Evolutionary conservation across 1,140 invertebrate genomes (phyloP).

Genomic region (Drosophila erecta): DNA sequence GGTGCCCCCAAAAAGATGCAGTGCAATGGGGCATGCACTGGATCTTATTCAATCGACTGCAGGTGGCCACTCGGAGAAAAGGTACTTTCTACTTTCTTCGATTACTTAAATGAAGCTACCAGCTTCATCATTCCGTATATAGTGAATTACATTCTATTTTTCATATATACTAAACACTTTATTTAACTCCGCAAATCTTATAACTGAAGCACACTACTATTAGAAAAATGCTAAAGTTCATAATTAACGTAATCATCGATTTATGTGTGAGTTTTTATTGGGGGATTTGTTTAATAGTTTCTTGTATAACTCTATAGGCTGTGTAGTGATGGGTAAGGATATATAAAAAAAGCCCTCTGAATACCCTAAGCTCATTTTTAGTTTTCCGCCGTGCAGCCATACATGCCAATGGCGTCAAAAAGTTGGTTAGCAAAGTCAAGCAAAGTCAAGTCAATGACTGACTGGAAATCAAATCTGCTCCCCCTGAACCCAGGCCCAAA

Average conservation of each 20-base stretch:
- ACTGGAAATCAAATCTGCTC: slow-evolving; percentile 48
- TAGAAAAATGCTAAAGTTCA: too few relatives aligned
- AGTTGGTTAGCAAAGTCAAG: slow-evolving; percentile 43
- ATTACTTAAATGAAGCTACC: neutral
- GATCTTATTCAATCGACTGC: slow-evolving; percentile 52
- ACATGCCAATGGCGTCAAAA: slow-evolving; percentile 23
- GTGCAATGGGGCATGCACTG: slow-evolving; percentile 7
- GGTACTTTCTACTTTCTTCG: neutral
- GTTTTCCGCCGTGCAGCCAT: slow-evolving; percentile 20
- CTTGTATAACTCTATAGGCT: neutral
- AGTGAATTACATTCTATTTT: too few relatives aligned
- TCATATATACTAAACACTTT: too few relatives aligned
- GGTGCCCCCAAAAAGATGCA: slow-evolving; percentile 12
- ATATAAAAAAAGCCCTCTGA: neutral
- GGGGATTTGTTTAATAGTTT: neutral
- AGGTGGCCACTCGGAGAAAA: slow-evolving; percentile 33
- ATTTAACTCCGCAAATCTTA: too few relatives aligned
- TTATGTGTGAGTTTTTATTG: neutral
- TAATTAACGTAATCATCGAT: neutral
- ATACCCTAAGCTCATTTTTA: slow-evolving; percentile 1
- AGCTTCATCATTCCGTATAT: too few relatives aligned
- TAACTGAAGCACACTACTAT: too few relatives aligned
- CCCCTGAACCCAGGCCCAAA: neutral
- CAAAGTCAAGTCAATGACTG: slow-evolving; percentile 50
- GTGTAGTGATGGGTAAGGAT: neutral